A percentile compares a stretch with the other conserved stretches of the same genome.
These are phyloP conservation scores for Ctenodactylus gundi DNA, from an alignment of 2,113 vertebrate genomes.

Conservation along the genomic window DNA sequence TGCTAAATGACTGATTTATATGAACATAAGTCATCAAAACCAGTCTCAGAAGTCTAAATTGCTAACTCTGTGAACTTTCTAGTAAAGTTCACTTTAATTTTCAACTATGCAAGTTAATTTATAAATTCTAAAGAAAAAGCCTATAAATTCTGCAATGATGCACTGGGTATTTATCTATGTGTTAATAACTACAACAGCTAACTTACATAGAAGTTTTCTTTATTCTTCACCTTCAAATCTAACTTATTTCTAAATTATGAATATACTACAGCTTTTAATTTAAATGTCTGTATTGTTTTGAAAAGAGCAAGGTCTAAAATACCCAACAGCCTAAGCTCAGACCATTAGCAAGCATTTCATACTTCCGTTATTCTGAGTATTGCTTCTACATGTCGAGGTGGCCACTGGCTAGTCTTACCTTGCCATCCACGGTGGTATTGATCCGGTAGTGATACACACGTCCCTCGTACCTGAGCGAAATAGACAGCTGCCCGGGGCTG, in stretches of 20 bases:
- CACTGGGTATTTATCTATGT: not conserved
- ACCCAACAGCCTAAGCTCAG: not conserved
- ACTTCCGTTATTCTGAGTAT: not conserved
- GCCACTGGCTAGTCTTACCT: conserved; percentile 85
- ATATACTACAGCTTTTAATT: not conserved
- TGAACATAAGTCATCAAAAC: not conserved
- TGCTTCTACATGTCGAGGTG: not conserved
- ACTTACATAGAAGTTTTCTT: not conserved
- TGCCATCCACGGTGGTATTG: conserved; percentile 94
- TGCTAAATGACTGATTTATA: not conserved
- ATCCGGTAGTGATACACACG: conserved; percentile 99
- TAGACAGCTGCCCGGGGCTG: conserved; percentile 98
- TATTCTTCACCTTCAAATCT: conserved; percentile 22
- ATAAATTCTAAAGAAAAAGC: no score
- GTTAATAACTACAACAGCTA: not conserved
- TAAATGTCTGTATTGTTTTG: not conserved
- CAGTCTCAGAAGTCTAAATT: not conserved
- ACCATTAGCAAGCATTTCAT: not conserved
- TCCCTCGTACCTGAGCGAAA: conserved; percentile 97
- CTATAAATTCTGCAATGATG: not conserved
- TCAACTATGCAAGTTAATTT: not conserved
- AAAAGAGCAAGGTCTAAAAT: conserved; percentile 19
- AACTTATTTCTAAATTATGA: conserved; percentile 1
- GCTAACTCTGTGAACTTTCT: not conserved
- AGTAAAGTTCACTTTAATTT: not conserved